phyloP scores from a whole-genome alignment of 2,888 invertebrate genomes.

The Mesoligia furuncula region DNA sequence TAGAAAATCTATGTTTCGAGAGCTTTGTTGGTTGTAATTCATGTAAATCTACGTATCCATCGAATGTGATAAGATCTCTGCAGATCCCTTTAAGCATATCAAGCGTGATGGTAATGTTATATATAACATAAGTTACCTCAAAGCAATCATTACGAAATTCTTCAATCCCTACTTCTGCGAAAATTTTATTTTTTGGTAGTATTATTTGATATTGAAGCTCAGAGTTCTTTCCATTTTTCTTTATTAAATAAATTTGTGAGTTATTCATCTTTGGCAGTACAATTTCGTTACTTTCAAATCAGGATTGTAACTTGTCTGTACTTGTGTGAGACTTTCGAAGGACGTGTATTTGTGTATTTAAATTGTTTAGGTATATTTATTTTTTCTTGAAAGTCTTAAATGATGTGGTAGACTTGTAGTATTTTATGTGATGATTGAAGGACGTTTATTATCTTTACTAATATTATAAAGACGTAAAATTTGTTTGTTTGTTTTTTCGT shows the following conservation, averaged over 20 bases:
- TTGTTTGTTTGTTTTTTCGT: neutral
- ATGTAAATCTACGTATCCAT: neutral
- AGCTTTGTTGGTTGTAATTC: neutral
- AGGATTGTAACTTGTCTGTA: constrained; percentile 5
- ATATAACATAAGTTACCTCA: constrained; percentile 9
- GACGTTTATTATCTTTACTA: neutral
- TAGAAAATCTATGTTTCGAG: neutral
- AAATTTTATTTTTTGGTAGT: constrained; percentile 39
- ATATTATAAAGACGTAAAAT: neutral
- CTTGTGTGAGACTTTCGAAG: neutral
- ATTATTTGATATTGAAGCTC: constrained; percentile 42
- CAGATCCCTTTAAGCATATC: neutral
- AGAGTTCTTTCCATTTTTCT: constrained; percentile 23
- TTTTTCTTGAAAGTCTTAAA: neutral
- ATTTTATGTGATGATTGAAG: neutral
- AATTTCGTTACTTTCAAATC: constrained; percentile 53
- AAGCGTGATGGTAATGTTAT: constrained; percentile 1
- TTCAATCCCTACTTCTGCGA: constrained; percentile 16
- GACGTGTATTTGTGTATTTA: neutral
- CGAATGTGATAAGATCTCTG: neutral
- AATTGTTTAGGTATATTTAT: neutral
- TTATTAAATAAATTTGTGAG: constrained; percentile 55
- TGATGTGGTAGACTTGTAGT: neutral
- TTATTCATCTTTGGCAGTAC: constrained; percentile 41
- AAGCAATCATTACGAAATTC: constrained; percentile 26